Base-by-base conservation (phyloP, 1,140 invertebrate genomes). In the Drosophila elegans region DNA sequence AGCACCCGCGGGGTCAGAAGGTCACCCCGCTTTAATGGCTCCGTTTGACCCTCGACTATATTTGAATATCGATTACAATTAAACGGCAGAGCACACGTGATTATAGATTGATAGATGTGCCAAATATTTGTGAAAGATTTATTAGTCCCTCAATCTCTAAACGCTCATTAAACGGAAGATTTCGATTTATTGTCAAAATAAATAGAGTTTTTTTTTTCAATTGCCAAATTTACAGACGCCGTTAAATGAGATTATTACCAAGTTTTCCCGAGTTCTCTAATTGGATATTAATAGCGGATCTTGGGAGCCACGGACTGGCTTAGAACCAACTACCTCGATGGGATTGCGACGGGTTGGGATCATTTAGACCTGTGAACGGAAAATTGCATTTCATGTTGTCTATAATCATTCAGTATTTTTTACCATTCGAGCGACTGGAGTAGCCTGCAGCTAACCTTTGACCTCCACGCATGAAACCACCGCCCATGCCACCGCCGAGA, bases 1-100 rank as follows among this genome's bases (percentile, higher is more conserved):
- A 78, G 68, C 80, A 80, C 71, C 61, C 45, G 45, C 13, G 36
- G 11, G 36, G 29, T 51, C 67, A 38, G n/a, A 73, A 75, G 73
- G 73, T 75, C 71, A 80, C 11, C 57, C 32, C 44, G 66, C 46
- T 73, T 77, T 88, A 88, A 88, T 89, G 56, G 62, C 60, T 51
- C 44, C 21, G 41, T 52, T 55, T 69, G 80, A 88, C 75, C 84
- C 66, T 36, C 7, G 29, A 41, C 41, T 16, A 25, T 34, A 74
- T 86, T 78, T 85, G 53, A 69, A 82, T 83, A 83, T 66, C 52
- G 57, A 62, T 61, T 64, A 51, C 60, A 51, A 72, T 75, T 55
- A 64, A 75, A 66, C 41, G 61, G 61, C 36, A 7, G 4, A 41
- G 25, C 0, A 45, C 39, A 32, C 12, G 32, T 25, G 49, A 74